phyloP scores from a whole-genome alignment of 1,140 invertebrate species.

The Drosophila bocqueti region DNA sequence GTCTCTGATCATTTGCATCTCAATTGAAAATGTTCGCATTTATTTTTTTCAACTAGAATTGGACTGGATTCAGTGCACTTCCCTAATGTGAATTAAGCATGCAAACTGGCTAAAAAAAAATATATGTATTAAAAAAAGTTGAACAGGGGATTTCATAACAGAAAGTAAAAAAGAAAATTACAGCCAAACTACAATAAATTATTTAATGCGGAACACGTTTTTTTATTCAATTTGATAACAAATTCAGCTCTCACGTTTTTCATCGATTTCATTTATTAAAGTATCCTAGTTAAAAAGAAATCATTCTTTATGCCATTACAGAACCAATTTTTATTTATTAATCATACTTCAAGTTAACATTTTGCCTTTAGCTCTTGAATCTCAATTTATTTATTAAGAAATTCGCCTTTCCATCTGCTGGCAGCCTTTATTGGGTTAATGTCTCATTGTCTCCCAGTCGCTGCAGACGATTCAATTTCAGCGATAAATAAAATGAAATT shows the following conservation, averaged over 20 bases:
- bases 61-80: slow-evolving; percentile 56
- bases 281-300: not conserved
- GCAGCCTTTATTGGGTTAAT: slow-evolving; percentile 74
- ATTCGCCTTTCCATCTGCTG: slow-evolving; percentile 21
- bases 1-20: slow-evolving; percentile 65
- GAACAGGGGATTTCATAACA: slow-evolving; percentile 5
- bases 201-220: not conserved
- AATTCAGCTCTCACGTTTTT: slow-evolving; percentile 4
- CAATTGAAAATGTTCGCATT: slow-evolving; percentile 55
- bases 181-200: not conserved
- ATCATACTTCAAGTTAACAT: slow-evolving; percentile 18
- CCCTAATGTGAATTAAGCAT: slow-evolving; percentile 61
- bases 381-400: slow-evolving; percentile 23
- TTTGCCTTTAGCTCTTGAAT: not conserved
- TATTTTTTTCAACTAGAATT: slow-evolving; percentile 24
- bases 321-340: not conserved
- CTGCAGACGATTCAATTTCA: slow-evolving; percentile 75
- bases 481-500: slow-evolving; percentile 76
- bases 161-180: not conserved
- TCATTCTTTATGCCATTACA: not conserved
- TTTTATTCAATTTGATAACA: not conserved
- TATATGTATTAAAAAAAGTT: not conserved
- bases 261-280: slow-evolving; percentile 18
- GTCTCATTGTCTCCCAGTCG: slow-evolving; percentile 67
- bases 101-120: slow-evolving; percentile 26